Base-by-base conservation (phyloP, 2,113 vertebrate genomes). In the Candoia aspera region DNA sequence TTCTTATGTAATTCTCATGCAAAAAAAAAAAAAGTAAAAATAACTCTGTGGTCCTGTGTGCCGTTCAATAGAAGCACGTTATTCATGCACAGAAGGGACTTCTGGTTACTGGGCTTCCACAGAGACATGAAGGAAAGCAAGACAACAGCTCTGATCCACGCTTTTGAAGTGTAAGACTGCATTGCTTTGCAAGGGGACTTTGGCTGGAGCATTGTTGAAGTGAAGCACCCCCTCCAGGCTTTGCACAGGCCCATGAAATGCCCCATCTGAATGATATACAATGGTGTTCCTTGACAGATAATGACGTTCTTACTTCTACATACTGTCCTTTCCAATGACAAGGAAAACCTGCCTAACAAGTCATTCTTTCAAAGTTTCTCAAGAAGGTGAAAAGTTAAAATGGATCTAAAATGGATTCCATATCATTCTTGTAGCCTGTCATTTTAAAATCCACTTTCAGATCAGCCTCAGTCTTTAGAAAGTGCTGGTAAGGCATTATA, bases 341-440 rank as follows among this genome's bases (percentile, higher is more conserved):
- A 90, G 93, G 91, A 93, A 91, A 97, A 95, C 95, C 95, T 94
- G 96, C 90, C 62, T 62, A 62, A 91, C 95, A 92, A 93, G 94
- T 64, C 62, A 8, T 90, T 88, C 91, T n/a, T 94, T 87, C 90
- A 79, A 24, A 62, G 29, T n/a, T 86, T 87, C 57, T 21, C 60
- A 86, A 0, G 0, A 42, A 24, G 59, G 17, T 58, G 92, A 59
- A 90, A n/a, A 1, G 3, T 24, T 29, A 33, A 91, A 55, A 24
- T 53, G 49, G 4, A 49, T 49, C 49, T 49, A n/a, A n/a, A n/a
- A n/a, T 49, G 4, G n/a, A n/a, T 49, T 49, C 49, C 49, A 49
- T 49, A 49, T 49, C 49, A 49, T 49, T 49, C 49, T 49, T 49
- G 49, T 49, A 49, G 49, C 49, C 4, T 49, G 49, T 49, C 49